Base-by-base conservation (phyloP, 2,888 invertebrate genomes). In the Drosophila sordidula region DNA sequence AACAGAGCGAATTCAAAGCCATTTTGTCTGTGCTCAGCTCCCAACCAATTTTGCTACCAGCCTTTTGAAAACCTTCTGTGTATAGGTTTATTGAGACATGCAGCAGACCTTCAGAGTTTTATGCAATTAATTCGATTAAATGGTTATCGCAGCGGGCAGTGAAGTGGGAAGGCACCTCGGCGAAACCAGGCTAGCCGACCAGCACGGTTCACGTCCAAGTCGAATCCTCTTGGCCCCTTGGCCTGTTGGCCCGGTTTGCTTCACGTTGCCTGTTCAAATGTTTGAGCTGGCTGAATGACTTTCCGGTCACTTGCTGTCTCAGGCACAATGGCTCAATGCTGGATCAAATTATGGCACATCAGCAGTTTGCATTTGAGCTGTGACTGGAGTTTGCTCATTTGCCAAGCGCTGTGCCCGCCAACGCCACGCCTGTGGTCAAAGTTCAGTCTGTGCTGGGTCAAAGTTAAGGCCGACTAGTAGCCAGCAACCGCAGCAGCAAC, bases 101-200 rank as follows among this genome's bases (percentile, higher is more conserved):
- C 49, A 58, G 41, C 58, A 39, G 26, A 58, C 63, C 49, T 66
- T 59, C 29, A 57, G 63, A 74, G 73, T 74, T 71, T 66, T 76
- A 61, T 74, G 74, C 80, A 85, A 85, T 85, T 82, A 82, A 82
- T 75, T 85, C 74, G 86, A 82, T 85, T 82, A 85, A 82, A 78
- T 58, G 71, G 70, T 59, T 64, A 65, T 66, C 62, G 65, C 57
- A 34, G 46, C 50, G 36, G 14, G 29, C 46, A 39, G 11, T 32
- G 44, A 39, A 67, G 34, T 29, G 56, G 45, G 4, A 32, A 44
- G 47, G 5, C 29, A 8, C 29, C 29, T 29, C 29, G 3, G 29
- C 29, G 8, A 18, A 11, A 12, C 14, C 12, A 38, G 8, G 29
- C 14, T 46, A 32, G 18, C 26, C 25, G 46, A 46, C 29, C 58